A percentile compares a stretch with the other conserved stretches of the same genome.
Conservation (phyloP, 1,140 invertebrate species). For the Scaptomyza pallida region DNA sequence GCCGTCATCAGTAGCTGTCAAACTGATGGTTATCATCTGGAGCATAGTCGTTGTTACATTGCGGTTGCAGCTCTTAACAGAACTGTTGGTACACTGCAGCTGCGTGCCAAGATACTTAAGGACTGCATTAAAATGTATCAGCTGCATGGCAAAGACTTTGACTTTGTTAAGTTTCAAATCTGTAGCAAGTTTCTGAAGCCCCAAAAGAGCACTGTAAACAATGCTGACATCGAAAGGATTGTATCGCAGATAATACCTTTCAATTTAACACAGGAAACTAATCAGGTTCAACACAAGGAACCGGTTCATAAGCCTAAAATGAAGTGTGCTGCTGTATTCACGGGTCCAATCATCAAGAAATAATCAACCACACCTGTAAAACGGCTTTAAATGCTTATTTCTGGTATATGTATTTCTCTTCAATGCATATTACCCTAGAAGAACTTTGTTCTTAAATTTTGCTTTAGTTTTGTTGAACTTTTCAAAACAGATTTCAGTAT, state of each 20-base stretch:
- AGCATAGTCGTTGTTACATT: constrained; percentile 62
- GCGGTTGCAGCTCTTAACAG: constrained; percentile 46
- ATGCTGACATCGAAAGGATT: constrained; percentile 32
- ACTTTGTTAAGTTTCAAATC: constrained; percentile 34
- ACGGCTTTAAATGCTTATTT: not conserved
- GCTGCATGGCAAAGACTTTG: constrained; percentile 50
- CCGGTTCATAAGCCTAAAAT: not conserved
- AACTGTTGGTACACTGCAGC: constrained; percentile 33
- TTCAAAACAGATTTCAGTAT: too few relatives aligned
- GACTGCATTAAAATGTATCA: constrained; percentile 63
- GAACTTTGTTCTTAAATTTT: not conserved
- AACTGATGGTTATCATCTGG: constrained; percentile 54
- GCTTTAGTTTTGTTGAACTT: too few relatives aligned
- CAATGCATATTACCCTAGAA: too few relatives aligned
- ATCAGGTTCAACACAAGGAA: too few relatives aligned
- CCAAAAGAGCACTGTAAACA: not conserved
- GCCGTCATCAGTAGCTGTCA: constrained; percentile 66
- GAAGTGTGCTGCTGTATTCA: constrained; percentile 3
- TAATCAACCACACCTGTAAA: not conserved
- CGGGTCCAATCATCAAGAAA: not conserved
- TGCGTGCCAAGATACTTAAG: constrained; percentile 49
- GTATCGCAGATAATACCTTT: constrained; percentile 30
- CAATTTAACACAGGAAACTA: not conserved
- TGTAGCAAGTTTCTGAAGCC: constrained; percentile 28
- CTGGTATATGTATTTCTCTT: not conserved